Evolutionary conservation across 2,113 vertebrate genomes (phyloP).

Genomic region (Heterocephalus glaber): DNA sequence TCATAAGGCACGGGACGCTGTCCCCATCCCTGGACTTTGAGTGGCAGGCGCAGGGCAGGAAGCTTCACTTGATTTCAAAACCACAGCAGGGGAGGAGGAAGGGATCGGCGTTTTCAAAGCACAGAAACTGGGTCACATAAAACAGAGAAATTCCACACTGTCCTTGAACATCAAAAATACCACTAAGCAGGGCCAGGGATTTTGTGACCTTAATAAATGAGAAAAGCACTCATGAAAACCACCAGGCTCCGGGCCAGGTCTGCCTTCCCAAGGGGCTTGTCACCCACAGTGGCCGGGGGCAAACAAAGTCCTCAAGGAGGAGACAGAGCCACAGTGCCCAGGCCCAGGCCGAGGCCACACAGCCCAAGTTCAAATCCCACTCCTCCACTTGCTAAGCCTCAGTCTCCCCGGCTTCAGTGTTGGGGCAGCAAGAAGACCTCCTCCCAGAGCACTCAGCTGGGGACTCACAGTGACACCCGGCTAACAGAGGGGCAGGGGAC

Average conservation of each 20-base stretch:
- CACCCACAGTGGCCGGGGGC: rapidly evolving
- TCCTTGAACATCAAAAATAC: constrained; percentile 56
- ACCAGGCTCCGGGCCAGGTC: rapidly evolving
- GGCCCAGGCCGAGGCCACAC: neutral
- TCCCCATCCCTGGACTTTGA: neutral
- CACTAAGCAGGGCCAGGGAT: neutral
- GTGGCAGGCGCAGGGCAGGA: rapidly evolving
- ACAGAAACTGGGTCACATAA: constrained; percentile 58
- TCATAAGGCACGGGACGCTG: neutral
- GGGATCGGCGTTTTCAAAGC: neutral
- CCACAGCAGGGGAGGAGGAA: neutral
- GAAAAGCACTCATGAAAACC: rapidly evolving
- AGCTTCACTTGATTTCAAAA: neutral
- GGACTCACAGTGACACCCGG: rapidly evolving
- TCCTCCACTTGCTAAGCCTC: neutral
- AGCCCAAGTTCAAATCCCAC: neutral
- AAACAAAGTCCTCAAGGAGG: neutral
- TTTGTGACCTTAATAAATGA: neutral
- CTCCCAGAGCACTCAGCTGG: neutral
- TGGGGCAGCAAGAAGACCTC: neutral
- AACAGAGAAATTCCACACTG: constrained; percentile 6
- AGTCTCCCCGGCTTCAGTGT: neutral
- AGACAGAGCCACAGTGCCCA: neutral
- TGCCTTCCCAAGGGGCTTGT: neutral
- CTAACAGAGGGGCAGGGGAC: rapidly evolving